Evolutionary conservation across 2,113 vertebrate species (phyloP).

Genomic region (Talpa occidentalis): DNA sequence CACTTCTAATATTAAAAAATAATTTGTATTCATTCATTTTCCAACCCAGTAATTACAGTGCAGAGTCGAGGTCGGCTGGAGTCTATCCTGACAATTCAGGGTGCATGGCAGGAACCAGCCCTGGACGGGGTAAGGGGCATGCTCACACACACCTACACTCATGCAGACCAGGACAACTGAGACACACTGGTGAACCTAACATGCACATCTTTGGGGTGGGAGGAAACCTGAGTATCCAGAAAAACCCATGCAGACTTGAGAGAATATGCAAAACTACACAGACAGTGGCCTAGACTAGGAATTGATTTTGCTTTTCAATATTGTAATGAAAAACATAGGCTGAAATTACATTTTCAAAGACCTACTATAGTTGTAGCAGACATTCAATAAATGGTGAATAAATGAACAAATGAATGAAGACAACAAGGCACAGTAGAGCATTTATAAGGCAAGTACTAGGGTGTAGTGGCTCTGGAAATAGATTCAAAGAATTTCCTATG

Average conservation of each 20-base stretch:
- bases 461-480: slow-evolving; percentile 12
- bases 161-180: neutral
- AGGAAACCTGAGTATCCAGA: neutral
- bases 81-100: too few relatives aligned
- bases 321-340: neutral
- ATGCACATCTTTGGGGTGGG: neutral
- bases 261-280: too few relatives aligned
- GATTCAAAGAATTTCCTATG: neutral
- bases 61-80: too few relatives aligned
- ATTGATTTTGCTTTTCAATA: neutral
- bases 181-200: neutral
- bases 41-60: too few relatives aligned
- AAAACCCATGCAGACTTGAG: neutral
- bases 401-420: neutral
- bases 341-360: neutral
- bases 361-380: neutral
- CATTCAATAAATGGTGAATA: neutral
- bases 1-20: too few relatives aligned
- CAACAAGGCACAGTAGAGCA: neutral
- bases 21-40: too few relatives aligned
- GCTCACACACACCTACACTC: neutral
- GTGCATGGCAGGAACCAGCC: too few relatives aligned
- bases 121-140: too few relatives aligned
- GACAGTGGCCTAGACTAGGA: neutral
- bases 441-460: neutral